phyloP scores from a whole-genome alignment of 2,888 invertebrate species.

The Volucella inanis region DNA sequence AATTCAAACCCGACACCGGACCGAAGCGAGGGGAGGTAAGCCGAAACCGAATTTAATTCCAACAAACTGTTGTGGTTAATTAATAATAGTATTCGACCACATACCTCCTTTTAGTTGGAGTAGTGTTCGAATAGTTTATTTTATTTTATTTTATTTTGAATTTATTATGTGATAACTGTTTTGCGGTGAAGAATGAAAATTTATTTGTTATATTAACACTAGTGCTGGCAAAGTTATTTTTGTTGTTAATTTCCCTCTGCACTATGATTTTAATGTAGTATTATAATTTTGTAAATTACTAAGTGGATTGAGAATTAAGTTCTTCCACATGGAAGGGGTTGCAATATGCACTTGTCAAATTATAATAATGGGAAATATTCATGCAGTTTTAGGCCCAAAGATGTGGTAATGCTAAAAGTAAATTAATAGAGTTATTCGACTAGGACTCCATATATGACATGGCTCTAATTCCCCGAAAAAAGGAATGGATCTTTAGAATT shows the following conservation, averaged over 20 bases:
- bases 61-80: slow-evolving; percentile 68
- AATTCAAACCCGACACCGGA: slow-evolving; percentile 20
- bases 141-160: slow-evolving; percentile 42
- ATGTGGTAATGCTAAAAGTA: too few relatives aligned
- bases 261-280: not conserved
- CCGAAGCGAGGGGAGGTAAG: not conserved
- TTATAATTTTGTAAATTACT: not conserved
- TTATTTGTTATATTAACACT: slow-evolving; percentile 21
- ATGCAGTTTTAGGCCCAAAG: too few relatives aligned
- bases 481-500: too few relatives aligned
- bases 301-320: too few relatives aligned
- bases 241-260: slow-evolving; percentile 1
- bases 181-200: slow-evolving; percentile 29
- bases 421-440: too few relatives aligned
- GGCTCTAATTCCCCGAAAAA: too few relatives aligned
- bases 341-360: too few relatives aligned
- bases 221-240: not conserved
- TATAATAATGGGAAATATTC: too few relatives aligned
- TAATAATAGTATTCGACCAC: slow-evolving; percentile 28
- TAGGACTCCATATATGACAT: too few relatives aligned
- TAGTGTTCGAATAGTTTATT: slow-evolving; percentile 31
- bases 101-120: not conserved
- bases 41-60: slow-evolving; percentile 42
- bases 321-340: too few relatives aligned
- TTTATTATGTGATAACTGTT: slow-evolving; percentile 35